Base-by-base conservation (phyloP, 2,113 vertebrate species). In the Candoia aspera region DNA sequence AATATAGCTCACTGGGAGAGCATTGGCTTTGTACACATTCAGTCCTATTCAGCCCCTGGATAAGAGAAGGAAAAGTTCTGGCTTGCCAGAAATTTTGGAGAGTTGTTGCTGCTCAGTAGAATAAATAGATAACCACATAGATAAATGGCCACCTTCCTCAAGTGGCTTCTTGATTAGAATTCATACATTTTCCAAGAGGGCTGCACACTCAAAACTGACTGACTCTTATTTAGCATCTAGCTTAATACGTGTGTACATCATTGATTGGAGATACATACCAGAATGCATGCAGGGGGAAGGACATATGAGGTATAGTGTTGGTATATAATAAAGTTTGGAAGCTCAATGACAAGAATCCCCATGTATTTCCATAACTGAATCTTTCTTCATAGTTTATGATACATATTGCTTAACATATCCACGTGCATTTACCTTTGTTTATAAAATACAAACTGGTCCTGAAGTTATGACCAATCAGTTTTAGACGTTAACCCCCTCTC, bases 261-360 rank as follows among this genome's bases (percentile, higher is more conserved):
- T 42, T 53, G 84, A 53, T 17, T 29, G 53, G 11, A 26, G 53
- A 46, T 33, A 90, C 59, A 33, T 53, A n/a, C 0, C n/a, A 24
- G 9, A n/a, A 33, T 3, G 37, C 19, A 26, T 26, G 19, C 15
- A 91, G 6, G 33, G 19, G 83, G 4, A 24, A 90, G 17, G 0
- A 23, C 26, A 23, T 23, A 24, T 33, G 19, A 53, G 1, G 2
- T n/a, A 1, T 54, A 23, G 3, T n/a, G 0, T 0, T 11, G 8
- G 49, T 49, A 21, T 33, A 84, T 42, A 11, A n/a, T 8, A 53
- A 24, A 90, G 37, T 33, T 57, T 83, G n/a, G 53, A 33, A 79
- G 29, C 4, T 13, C 33, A 10, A 59, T 87, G 19, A 11, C 1
- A 21, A 33, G 23, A 42, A 53, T 90, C 8, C 55, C 68, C 3